A percentile compares a stretch with the other conserved stretches of the same genome.
Evolutionary conservation across 2,797 vertebrate genomes (phyloP).

Genomic region (Microhierax caerulescens): DNA sequence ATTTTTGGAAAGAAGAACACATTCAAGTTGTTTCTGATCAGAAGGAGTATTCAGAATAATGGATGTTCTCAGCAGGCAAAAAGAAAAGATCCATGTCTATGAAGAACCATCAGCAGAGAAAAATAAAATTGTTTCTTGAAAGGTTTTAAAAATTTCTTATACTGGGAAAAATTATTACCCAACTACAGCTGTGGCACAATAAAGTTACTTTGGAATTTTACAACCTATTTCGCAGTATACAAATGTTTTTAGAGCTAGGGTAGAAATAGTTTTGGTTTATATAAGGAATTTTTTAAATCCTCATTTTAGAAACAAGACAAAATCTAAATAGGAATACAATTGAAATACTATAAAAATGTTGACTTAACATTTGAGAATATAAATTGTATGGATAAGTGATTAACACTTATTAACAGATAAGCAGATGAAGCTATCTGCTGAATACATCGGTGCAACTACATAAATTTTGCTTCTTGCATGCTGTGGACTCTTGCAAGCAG

Average conservation of each 20-base stretch:
- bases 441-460: background rate
- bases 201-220: background rate
- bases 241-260: background rate
- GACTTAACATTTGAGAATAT: background rate
- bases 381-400: background rate
- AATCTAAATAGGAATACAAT: background rate
- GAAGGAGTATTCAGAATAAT: background rate
- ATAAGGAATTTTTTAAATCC: background rate
- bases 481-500: background rate
- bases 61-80: background rate
- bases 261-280: background rate
- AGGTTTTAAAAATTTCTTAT: background rate
- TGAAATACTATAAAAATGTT: background rate
- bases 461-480: background rate
- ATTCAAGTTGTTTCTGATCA: background rate
- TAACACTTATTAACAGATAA: background rate
- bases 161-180: background rate
- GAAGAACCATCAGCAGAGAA: background rate
- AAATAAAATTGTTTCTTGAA: background rate
- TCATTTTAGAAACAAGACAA: background rate
- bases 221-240: background rate
- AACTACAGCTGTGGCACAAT: background rate
- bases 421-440: background rate
- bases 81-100: background rate
- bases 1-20: background rate